Percentiles rank a stretch among this genome's conserved stretches.
Evolutionary conservation across 1,140 invertebrate species (phyloP).

Genomic region (Cydia amplana): DNA sequence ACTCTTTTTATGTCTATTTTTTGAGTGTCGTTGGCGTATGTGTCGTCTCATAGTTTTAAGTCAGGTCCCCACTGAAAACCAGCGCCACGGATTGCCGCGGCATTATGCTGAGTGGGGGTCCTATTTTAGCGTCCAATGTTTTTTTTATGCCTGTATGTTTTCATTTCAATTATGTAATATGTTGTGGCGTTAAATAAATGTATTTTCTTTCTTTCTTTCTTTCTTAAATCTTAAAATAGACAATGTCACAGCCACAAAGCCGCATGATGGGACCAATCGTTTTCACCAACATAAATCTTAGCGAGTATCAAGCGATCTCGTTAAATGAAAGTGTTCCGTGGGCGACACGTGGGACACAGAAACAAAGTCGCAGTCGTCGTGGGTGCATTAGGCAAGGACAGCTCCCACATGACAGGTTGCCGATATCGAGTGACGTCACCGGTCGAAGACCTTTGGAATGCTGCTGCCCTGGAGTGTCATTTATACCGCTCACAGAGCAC

Average conservation of each 20-base stretch:
- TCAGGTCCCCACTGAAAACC: no score
- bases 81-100: no score
- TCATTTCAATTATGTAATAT: no score
- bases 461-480: slow-evolving; percentile 34
- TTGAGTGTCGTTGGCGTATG: no score
- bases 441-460: slow-evolving; percentile 43
- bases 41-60: no score
- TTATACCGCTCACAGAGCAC: background rate
- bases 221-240: slow-evolving; percentile 7
- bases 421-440: slow-evolving; percentile 51
- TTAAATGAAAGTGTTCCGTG: slow-evolving; percentile 66
- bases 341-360: slow-evolving; percentile 61
- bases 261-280: slow-evolving; percentile 12
- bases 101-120: no score
- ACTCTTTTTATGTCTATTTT: no score
- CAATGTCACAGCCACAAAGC: slow-evolving; percentile 3
- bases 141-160: no score
- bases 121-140: no score
- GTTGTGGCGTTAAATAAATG: no score
- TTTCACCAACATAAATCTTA: slow-evolving; percentile 47
- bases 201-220: no score
- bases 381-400: slow-evolving; percentile 53
- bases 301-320: slow-evolving; percentile 54
- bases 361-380: slow-evolving; percentile 47
- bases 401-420: slow-evolving; percentile 44